Base-by-base conservation (phyloP, 2,113 vertebrate species). In the Riparia riparia region DNA sequence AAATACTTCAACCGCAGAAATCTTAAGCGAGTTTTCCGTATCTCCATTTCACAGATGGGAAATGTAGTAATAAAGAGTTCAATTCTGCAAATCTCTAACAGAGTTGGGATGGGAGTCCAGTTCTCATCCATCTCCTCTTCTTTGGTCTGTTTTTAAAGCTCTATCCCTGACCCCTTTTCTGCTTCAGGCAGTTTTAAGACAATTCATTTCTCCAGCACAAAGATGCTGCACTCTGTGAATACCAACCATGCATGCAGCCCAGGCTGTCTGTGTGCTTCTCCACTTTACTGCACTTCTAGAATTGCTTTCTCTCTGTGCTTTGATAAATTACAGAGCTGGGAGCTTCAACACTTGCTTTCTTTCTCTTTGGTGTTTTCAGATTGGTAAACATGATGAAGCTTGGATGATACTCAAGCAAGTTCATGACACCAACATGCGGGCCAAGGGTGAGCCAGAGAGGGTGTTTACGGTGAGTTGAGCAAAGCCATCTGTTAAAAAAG, bases 391-490 rank as follows among this genome's bases (percentile, higher is more conserved):
- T 0, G 99, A 99, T 2, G 99, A 99, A 97, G 99, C 99, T 44
- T 99, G 99, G 99, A 99, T 99, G 99, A 98, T 99, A 86, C 98
- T 99, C 90, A 98, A 99, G 76, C 98, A 98, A 68, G 98, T 99
- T 77, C 99, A 99, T 10, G 99, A 99, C 96, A 99, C 99, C 94
- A 99, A 99, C 97, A 99, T 99, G 99, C 96, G 99, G 57, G 99
- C 99, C 12, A 99, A 99, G 74, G 99, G 99, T 0, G 98, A 99
- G 85, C 99, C 99, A 1, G 99, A 99, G 96, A 98, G 98, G 94
- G 99, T 99, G 61, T 99, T 99, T 92, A 99, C 99, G 50, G 99
- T 99, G 95, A 98, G 99, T 89, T 56, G 72, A 12, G 53, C 20
- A 54, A 78, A 90, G 41, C 13, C 44, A 64, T 6, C 4, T 24